phyloP scores from a whole-genome alignment of 1,140 invertebrate species.

The Lucilia cuprina region DNA sequence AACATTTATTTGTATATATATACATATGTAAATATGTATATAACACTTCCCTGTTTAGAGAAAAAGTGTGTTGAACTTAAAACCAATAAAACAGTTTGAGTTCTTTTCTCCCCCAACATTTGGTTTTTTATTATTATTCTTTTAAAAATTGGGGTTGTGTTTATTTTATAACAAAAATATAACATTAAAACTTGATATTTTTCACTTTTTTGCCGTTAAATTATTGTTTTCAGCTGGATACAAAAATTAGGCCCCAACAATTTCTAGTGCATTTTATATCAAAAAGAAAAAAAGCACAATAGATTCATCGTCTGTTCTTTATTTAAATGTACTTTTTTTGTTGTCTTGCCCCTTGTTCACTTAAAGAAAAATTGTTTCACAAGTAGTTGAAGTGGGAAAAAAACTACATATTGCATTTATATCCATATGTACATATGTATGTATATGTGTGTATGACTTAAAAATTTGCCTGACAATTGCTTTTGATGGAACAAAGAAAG shows the following conservation, averaged over 20 bases:
- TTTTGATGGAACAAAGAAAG: neutral
- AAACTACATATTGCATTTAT: too few relatives aligned
- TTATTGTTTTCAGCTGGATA: too few relatives aligned
- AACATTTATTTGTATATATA: too few relatives aligned
- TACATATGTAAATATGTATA: too few relatives aligned
- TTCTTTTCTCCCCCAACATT: neutral
- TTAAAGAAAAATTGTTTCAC: too few relatives aligned
- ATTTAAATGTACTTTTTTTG: too few relatives aligned
- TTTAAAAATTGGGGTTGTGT: constrained; percentile 1
- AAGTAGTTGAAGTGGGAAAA: too few relatives aligned
- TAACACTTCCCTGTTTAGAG: too few relatives aligned
- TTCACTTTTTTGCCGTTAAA: neutral
- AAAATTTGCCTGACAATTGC: neutral
- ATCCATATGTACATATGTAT: too few relatives aligned
- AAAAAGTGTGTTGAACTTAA: neutral
- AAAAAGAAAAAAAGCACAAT: neutral
- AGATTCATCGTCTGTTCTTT: neutral
- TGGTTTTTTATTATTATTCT: neutral
- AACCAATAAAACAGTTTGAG: neutral
- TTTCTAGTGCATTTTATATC: neutral
- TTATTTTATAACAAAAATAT: neutral
- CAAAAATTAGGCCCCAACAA: neutral
- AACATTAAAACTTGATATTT: neutral
- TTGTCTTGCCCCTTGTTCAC: too few relatives aligned
- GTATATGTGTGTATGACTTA: neutral